Evolutionary conservation across 1,140 invertebrate genomes (phyloP).

Genomic region (Calephelis virginiensis): DNA sequence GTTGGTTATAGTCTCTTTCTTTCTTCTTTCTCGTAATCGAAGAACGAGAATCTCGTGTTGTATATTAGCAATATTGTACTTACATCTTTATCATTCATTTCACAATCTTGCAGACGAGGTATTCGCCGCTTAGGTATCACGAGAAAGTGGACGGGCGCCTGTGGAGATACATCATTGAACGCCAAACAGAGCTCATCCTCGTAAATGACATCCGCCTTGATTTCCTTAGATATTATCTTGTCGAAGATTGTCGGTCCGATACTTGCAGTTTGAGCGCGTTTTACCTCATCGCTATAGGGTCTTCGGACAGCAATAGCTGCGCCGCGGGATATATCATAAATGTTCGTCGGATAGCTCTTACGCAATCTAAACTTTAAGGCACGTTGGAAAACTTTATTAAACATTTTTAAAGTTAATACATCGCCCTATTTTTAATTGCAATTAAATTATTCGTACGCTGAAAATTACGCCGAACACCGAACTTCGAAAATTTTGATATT

Average conservation of each 20-base stretch:
- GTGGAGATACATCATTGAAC: constrained; percentile 87
- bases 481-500: background rate
- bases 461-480: background rate
- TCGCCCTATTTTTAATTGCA: constrained; percentile 3
- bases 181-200: constrained; percentile 90
- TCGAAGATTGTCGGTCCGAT: constrained; percentile 85
- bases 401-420: constrained; percentile 49
- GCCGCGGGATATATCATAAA: constrained; percentile 63
- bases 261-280: constrained; percentile 54
- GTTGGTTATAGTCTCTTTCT: no score
- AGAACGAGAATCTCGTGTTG: background rate
- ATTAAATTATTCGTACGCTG: background rate
- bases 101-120: constrained; percentile 78
- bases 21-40: no score
- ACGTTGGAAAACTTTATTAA: constrained; percentile 69
- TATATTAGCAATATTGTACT: background rate
- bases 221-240: constrained; percentile 88
- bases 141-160: constrained; percentile 90
- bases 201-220: constrained; percentile 89
- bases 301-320: constrained; percentile 55
- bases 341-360: constrained; percentile 69
- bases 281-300: constrained; percentile 70
- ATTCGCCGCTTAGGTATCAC: constrained; percentile 89
- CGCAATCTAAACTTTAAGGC: constrained; percentile 64
- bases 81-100: constrained; percentile 70